Percentiles rank a stretch among this genome's conserved stretches.
phyloP scores from a whole-genome alignment of 1,140 invertebrate genomes.

The Bactericera cockerelli region DNA sequence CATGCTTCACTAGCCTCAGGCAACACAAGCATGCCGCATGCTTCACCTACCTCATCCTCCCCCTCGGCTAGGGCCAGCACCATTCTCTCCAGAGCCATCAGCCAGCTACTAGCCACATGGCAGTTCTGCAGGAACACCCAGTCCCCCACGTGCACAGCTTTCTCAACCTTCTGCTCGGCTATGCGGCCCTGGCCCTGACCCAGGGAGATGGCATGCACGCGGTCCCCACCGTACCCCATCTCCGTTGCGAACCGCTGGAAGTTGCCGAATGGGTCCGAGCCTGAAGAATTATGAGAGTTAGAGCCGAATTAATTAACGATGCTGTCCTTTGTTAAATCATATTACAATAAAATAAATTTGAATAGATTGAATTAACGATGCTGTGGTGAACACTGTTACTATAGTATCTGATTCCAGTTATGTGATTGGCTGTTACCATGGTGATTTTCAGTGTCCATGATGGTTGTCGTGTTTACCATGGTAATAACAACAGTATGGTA shows the following conservation, averaged over 20 bases:
- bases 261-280: slow-evolving; percentile 72
- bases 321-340: too few species aligned
- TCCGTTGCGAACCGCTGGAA: slow-evolving; percentile 66
- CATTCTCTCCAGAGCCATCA: slow-evolving; percentile 55
- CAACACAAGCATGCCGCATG: too few species aligned
- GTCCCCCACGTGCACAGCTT: slow-evolving; percentile 46
- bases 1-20: too few species aligned
- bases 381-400: too few species aligned
- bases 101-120: slow-evolving; percentile 82
- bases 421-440: too few species aligned
- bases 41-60: slow-evolving; percentile 33
- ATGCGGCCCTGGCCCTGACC: slow-evolving; percentile 79
- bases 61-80: slow-evolving; percentile 50
- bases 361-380: too few species aligned
- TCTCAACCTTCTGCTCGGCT: slow-evolving; percentile 64
- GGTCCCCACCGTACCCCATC: slow-evolving; percentile 53
- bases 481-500: too few species aligned
- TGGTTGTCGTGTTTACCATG: too few species aligned
- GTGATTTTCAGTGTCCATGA: too few species aligned
- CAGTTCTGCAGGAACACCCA: slow-evolving; percentile 83
- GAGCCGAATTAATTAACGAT: too few species aligned
- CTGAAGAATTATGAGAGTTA: slow-evolving; percentile 40
- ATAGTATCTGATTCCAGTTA: too few species aligned
- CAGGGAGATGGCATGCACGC: slow-evolving; percentile 67
- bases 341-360: too few species aligned